Evolutionary conservation across 2,113 vertebrate species (phyloP).

Genomic region (Apteryx owenii): DNA sequence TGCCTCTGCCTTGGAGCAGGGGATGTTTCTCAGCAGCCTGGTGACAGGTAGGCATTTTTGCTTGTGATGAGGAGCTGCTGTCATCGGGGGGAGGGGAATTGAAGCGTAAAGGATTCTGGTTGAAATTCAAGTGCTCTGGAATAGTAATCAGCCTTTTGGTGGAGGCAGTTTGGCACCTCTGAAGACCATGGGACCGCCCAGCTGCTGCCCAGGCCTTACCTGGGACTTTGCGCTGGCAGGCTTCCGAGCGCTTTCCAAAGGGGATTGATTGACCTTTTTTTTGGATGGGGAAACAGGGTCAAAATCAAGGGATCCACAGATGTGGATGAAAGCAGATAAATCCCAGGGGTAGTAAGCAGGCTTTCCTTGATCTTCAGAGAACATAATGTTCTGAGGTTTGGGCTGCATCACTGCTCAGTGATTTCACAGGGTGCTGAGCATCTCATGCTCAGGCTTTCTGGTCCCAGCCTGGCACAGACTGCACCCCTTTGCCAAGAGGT

Average conservation of each 20-base stretch:
- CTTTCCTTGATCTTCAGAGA: rapidly evolving
- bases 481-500: too few relatives aligned
- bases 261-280: rapidly evolving
- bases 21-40: background rate
- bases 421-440: rapidly evolving
- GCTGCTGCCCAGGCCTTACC: background rate
- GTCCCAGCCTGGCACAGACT: too few relatives aligned
- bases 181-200: background rate
- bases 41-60: background rate
- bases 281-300: background rate
- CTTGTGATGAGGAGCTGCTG: background rate
- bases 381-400: rapidly evolving
- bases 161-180: background rate
- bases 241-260: rapidly evolving
- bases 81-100: background rate
- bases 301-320: rapidly evolving
- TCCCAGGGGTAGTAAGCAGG: background rate
- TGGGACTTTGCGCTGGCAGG: background rate
- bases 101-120: background rate
- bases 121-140: background rate
- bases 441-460: too few relatives aligned
- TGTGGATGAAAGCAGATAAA: background rate
- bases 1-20: background rate
- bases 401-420: background rate
- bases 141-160: too few relatives aligned